Evolutionary conservation across 2,888 invertebrate species (phyloP), one percentile per base, ranked within the genome.

Genomic region (Rambutsinella grinnellia): DNA sequence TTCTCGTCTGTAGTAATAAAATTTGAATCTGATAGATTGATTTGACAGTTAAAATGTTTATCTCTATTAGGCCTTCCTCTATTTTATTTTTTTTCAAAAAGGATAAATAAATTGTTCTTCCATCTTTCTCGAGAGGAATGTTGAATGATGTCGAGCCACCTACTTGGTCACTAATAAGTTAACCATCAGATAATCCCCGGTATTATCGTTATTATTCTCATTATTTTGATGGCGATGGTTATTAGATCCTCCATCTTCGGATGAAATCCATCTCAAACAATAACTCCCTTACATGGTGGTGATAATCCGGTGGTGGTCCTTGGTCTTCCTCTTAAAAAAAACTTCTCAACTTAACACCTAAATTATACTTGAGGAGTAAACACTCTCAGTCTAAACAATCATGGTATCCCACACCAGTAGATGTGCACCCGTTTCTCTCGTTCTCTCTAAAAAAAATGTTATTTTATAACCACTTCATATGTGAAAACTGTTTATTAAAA

Each of bases 201-300:
- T 58, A 62, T 54, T 69, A 69, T 54, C 65, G 69, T 65, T 69
- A 76, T 76, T 69, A 65, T 54, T 28, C 69, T 69, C 65, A 65
- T 76, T 76, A 76, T 58, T 63, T 65, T 69, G 63, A 76, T 69
- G 53, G 46, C 63, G 23, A 76, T 69, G 63, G 53, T 68, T 68
- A 75, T 75, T 61, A 67, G n/a, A 58, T 56, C 56, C 61, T 70
- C 44, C 56, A 60, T 13, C 27, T n/a, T n/a, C n/a, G 1, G 24
- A 27, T 21, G 21, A 21, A 60, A 13, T 23, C 5, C 23, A 19
- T 10, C 10, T 8, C 24, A 54, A 19, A 58, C 57, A 27, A 56
- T 71, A 23, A 47, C 6, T 13, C 24, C 70, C 70, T 6, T 62
- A 70, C 56, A 70, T 70, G 70, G 70, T 56, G 63, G 56, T 47